A percentile compares a stretch with the other conserved stretches of the same genome.
These are phyloP conservation scores for Halictus rubicundus DNA, from an alignment of 1,140 invertebrate genomes.

Conservation along the genomic window DNA sequence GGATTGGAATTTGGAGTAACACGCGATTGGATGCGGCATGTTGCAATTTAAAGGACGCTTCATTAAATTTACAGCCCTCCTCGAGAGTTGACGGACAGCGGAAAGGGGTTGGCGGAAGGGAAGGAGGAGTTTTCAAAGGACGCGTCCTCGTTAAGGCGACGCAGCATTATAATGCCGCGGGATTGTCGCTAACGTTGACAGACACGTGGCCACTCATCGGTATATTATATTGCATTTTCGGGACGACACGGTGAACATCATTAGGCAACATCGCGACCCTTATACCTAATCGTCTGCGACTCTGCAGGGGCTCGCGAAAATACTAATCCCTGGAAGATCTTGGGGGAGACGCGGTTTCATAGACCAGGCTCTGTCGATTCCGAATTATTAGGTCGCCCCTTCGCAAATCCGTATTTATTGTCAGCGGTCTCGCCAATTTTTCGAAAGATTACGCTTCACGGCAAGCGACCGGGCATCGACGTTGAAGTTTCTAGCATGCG, in stretches of 20 bases:
- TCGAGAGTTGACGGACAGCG: constrained; percentile 70
- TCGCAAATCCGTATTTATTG: too few species aligned
- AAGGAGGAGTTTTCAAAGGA: constrained; percentile 69
- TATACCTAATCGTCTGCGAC: not conserved
- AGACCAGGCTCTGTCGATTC: too few species aligned
- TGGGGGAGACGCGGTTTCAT: not conserved
- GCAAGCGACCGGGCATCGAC: too few species aligned
- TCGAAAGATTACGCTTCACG: too few species aligned
- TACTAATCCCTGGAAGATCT: not conserved
- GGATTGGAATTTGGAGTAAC: constrained; percentile 28
- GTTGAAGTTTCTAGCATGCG: not conserved
- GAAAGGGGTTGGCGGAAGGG: constrained; percentile 63
- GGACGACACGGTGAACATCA: constrained; percentile 31
- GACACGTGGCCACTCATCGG: constrained; percentile 59
- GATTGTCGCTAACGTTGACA: constrained; percentile 56
- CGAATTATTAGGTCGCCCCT: too few species aligned
- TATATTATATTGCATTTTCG: constrained; percentile 47
- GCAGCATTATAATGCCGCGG: constrained; percentile 68
- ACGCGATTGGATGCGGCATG: constrained; percentile 20
- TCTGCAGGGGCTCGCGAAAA: not conserved
- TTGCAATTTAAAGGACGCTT: constrained; percentile 62
- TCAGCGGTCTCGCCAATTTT: too few species aligned
- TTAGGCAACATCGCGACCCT: constrained; percentile 11
- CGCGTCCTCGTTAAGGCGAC: constrained; percentile 75
- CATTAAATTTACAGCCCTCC: constrained; percentile 69